Evolutionary conservation across 2,888 invertebrate genomes (phyloP), one percentile per base, ranked within the genome.

Genomic region (Steinernema carpocapsae): DNA sequence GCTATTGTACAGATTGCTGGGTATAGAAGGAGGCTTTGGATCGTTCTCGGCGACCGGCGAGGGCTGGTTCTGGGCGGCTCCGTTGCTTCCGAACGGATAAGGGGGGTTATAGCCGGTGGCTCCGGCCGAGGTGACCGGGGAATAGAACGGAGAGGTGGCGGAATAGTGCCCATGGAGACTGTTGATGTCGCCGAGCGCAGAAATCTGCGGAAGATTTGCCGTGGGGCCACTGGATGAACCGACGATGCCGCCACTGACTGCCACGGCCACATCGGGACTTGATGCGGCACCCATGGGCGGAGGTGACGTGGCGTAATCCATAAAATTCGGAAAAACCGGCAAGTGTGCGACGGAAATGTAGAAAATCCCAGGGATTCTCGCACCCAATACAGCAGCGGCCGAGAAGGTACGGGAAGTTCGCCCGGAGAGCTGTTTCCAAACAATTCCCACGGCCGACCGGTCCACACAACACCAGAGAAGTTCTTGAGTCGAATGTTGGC

Each of bases 331-430:
- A 64, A 64, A 64, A 64, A 64, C 64, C 64, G 64, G 32, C 64
- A 29, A 29, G 64, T 64, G 64, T 64, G 64, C 32, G 64, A 64
- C 64, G 64, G 32, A 64, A 64, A 64, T 64, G 64, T 29, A 24
- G 64, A 64, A 64, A 64, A 64, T 64, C 64, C 64, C 64, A 64
- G 64, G 64, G 64, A 64, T 64, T 64, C 64, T 64, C 64, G 29
- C 64, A 64, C 64, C 64, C 29, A 32, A 64, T 29, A 64, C 64
- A 64, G 64, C 64, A 64, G 64, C 64, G 26, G 64, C 37, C 64
- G 64, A 64, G 64, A 64, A 64, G 64, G 64, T 64, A 64, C 64
- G 64, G 37, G 64, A 64, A 64, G 29, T 64, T 26, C 64, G 37
- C 32, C 19, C 29, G 29, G 64, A 64, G 24, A 32, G 64, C 24